Evolutionary conservation across 2,888 invertebrate genomes (phyloP).

Genomic region (Trilocha varians): DNA sequence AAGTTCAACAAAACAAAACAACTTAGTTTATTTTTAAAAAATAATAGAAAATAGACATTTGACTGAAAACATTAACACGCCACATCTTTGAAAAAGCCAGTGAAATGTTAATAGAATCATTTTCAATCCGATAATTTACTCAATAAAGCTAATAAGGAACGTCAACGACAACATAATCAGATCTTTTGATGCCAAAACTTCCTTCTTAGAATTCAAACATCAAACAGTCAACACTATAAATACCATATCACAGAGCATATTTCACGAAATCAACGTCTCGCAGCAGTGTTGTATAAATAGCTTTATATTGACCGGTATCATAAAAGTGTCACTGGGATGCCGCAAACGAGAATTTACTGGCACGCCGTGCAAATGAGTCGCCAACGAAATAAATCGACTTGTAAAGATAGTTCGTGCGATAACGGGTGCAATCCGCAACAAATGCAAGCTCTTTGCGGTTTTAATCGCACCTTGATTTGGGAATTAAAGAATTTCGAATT

Average conservation of each 20-base stretch:
- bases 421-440: constrained; percentile 33
- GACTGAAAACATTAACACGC: too few species aligned
- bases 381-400: constrained; percentile 49
- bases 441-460: constrained; percentile 10
- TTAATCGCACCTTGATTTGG: too few species aligned
- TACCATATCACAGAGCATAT: neutral
- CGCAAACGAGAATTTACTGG: constrained; percentile 65
- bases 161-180: too few species aligned
- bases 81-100: too few species aligned
- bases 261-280: neutral
- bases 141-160: too few species aligned
- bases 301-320: constrained; percentile 50
- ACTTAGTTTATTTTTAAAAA: too few species aligned
- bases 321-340: constrained; percentile 63
- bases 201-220: neutral
- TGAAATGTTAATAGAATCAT: too few species aligned
- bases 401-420: constrained; percentile 50
- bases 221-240: neutral
- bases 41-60: too few species aligned
- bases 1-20: too few species aligned
- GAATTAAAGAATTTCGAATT: too few species aligned
- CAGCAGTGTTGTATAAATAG: constrained; percentile 32
- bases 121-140: too few species aligned
- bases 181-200: neutral
- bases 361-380: constrained; percentile 61